Base-by-base conservation (phyloP, 2,113 vertebrate genomes). In the Amphiprion ocellaris region DNA sequence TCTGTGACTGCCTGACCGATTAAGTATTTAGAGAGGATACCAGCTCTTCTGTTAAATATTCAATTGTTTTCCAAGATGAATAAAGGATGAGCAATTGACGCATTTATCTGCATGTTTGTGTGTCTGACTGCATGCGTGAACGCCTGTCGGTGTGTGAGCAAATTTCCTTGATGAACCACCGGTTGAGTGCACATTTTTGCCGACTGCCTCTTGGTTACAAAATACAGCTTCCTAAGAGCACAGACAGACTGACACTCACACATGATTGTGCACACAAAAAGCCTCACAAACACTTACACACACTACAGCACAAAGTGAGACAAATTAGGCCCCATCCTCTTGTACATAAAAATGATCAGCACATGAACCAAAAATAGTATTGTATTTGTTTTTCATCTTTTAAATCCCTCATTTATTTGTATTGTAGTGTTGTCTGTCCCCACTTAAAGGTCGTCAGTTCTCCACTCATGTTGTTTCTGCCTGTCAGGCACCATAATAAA, bases 11-110 rank as follows among this genome's bases (percentile, higher is more conserved):
- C 92, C 76, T 19, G 70, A 87, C 76, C 89, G 91, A 93, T 92
- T 88, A 94, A 90, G 91, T 86, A 92, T 95, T 96, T 91, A 97
- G 92, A 69, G 81, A 88, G 86, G 76, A 92, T 81, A 92, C 83
- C 90, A 78, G 86, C 84, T 79, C 87, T 76, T 82, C 47, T 87
- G 90, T 92, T 93, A 95, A 95, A 94, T 93, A 88, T 93, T 93
- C 85, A 94, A 90, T 91, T 68, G 83, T 93, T 95, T 94, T 94
- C 92, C 92, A 84, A 71, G 33, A 77, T 85, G 86, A 95, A 96
- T 95, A 91, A 95, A 93, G 93, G 90, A 96, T 94, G 84, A 90
- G 86, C 69, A 90, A 60, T 91, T 91, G 86, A 91, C 49, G 74
- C 84, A 86, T 90, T 90, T 50, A 56, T 79, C 79, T 59, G 50